Percentiles rank a stretch among this genome's conserved stretches.
These are phyloP conservation scores for Lochmaea capreae DNA, from an alignment of 2,888 invertebrate genomes.

Conservation along the genomic window DNA sequence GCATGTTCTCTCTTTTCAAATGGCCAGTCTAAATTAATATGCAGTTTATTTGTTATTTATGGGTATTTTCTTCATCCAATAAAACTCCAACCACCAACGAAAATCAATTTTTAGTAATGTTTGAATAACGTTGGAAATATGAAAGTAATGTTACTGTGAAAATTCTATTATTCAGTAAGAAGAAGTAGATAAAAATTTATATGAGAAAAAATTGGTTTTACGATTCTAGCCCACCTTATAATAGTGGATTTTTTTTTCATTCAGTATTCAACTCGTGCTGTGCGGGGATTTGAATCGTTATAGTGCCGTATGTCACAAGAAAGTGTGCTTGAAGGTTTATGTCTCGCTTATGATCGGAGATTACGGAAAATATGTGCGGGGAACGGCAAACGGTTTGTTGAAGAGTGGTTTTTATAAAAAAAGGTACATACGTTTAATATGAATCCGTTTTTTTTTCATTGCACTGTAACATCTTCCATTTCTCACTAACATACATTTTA, in stretches of 20 bases:
- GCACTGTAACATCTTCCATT: not conserved
- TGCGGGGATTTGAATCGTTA: slow-evolving; percentile 57
- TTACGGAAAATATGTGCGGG: slow-evolving; percentile 49
- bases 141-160: not conserved
- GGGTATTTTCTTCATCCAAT: no score
- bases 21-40: no score
- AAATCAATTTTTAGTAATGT: no score
- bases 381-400: slow-evolving; percentile 50
- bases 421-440: slow-evolving; percentile 7
- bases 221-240: slow-evolving; percentile 46
- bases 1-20: no score
- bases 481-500: no score
- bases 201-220: slow-evolving; percentile 30
- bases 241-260: slow-evolving; percentile 56
- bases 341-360: slow-evolving; percentile 50
- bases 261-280: slow-evolving; percentile 55
- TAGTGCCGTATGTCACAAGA: slow-evolving; percentile 51
- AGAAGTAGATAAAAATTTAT: slow-evolving; percentile 20
- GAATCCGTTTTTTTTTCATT: not conserved
- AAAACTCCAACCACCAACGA: no score
- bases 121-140: no score
- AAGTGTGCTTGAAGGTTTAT: slow-evolving; percentile 43
- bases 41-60: no score
- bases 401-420: slow-evolving; percentile 35
- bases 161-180: slow-evolving; percentile 23